A percentile compares a stretch with the other conserved stretches of the same genome.
phyloP scores from a whole-genome alignment of 2,113 vertebrate genomes.

The Parus major region DNA sequence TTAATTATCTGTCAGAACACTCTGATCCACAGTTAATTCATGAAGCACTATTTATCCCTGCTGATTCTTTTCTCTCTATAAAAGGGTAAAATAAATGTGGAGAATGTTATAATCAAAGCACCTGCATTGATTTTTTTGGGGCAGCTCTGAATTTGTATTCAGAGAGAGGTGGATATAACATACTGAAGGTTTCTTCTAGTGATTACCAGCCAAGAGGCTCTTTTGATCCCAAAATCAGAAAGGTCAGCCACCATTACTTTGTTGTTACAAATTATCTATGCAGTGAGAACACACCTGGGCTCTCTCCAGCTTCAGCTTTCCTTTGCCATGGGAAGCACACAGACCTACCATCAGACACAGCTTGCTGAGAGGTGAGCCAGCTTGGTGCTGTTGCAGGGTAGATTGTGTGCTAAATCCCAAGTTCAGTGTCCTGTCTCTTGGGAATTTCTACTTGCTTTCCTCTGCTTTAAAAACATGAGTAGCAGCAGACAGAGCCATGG shows the following conservation, averaged over 20 bases:
- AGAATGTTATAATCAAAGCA: not conserved
- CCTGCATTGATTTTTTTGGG: not conserved
- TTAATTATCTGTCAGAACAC: not conserved
- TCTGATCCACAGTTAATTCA: not conserved
- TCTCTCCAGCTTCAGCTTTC: not conserved
- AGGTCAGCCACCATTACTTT: not conserved
- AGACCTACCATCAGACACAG: not conserved
- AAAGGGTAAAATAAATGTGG: not conserved
- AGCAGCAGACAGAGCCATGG: rapidly evolving
- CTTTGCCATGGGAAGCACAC: not conserved
- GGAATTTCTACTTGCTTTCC: not conserved
- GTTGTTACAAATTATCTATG: not conserved
- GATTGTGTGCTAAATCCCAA: not conserved
- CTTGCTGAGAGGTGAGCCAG: not conserved
- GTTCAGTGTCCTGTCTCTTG: not conserved
- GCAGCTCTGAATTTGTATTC: not conserved
- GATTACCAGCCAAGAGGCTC: not conserved
- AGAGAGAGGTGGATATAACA: not conserved
- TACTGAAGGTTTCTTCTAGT: not conserved
- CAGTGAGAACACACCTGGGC: not conserved
- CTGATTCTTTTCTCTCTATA: not conserved
- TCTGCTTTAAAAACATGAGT: not conserved
- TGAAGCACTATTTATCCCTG: not conserved
- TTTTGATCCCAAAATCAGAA: not conserved
- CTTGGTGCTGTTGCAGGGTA: rapidly evolving